Conservation (phyloP, 2,797 vertebrate genomes). For the Ctenosaura bakeri region DNA sequence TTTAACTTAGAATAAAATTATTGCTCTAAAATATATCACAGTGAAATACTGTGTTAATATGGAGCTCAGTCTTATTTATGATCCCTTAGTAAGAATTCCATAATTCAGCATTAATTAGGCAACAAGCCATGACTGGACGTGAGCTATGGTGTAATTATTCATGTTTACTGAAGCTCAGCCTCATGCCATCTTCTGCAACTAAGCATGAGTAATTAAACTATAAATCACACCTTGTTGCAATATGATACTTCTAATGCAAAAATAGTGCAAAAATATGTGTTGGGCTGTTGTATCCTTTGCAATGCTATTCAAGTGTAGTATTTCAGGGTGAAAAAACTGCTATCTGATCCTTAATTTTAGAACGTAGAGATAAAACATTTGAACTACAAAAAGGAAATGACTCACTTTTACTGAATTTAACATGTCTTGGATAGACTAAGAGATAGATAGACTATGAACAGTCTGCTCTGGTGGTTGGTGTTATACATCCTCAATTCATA, state of each 20-base stretch:
- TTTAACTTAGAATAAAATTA: not conserved
- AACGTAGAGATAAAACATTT: not conserved
- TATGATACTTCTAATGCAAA: slow-evolving; percentile 47
- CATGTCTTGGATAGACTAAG: not conserved
- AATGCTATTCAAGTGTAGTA: not conserved
- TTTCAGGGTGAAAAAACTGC: not conserved
- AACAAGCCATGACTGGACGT: slow-evolving; percentile 58
- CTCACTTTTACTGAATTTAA: not conserved
- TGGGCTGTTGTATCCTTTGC: not conserved
- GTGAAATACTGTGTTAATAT: slow-evolving; percentile 37
- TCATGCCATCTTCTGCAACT: slow-evolving; percentile 60
- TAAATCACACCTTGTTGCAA: slow-evolving; percentile 61
- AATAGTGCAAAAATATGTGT: not conserved
- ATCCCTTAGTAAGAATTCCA: slow-evolving; percentile 56
- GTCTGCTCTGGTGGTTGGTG: not conserved
- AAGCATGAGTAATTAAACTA: slow-evolving; percentile 65
- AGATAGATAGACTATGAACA: not conserved
- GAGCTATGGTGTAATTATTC: slow-evolving; percentile 66
- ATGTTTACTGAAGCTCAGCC: slow-evolving; percentile 57
- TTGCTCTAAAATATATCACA: not conserved
- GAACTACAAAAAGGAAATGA: not conserved
- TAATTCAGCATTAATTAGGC: slow-evolving; percentile 73
- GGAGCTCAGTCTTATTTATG: slow-evolving; percentile 46
- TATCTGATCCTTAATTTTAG: not conserved
- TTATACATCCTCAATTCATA: not conserved